These are phyloP conservation scores for Drosophila leontia DNA, from an alignment of 1,140 invertebrate species.

Conservation along the genomic window DNA sequence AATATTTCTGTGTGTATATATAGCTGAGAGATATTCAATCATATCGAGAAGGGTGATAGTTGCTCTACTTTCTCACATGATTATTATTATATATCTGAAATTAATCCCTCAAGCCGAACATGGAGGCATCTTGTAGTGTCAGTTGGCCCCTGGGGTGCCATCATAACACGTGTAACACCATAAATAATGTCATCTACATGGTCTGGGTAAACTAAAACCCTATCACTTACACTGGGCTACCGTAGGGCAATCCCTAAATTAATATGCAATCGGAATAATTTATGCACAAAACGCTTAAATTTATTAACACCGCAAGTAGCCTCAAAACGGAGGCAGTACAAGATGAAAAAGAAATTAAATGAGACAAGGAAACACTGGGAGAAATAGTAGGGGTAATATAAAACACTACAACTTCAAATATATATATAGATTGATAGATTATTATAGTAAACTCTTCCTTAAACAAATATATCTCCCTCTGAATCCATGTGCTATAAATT, in stretches of 20 bases:
- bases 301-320: conserved; percentile 57
- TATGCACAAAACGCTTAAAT: conserved; percentile 73
- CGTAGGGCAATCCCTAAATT: conserved; percentile 50
- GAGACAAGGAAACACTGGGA: conserved; percentile 3
- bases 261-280: conserved; percentile 73
- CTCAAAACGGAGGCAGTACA: conserved; percentile 16
- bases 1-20: conserved; percentile 38
- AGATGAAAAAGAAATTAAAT: conserved; percentile 29
- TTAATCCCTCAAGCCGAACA: conserved; percentile 35
- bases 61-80: conserved; percentile 32
- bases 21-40: conserved; percentile 29
- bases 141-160: conserved; percentile 64
- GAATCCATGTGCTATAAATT: too few species aligned
- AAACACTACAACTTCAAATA: neutral
- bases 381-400: neutral
- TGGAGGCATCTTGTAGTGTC: conserved; percentile 26
- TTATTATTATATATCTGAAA: conserved; percentile 28
- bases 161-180: conserved; percentile 73
- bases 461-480: neutral
- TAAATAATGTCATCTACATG: conserved; percentile 64
- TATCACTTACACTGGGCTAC: conserved; percentile 47
- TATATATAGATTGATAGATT: neutral
- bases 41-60: conserved; percentile 17
- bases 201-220: conserved; percentile 30
- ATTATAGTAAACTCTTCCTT: neutral